Percentiles rank a stretch among this genome's conserved stretches.
Evolutionary conservation across 2,888 invertebrate species (phyloP).

Genomic region (Oxystoma pomonae): DNA sequence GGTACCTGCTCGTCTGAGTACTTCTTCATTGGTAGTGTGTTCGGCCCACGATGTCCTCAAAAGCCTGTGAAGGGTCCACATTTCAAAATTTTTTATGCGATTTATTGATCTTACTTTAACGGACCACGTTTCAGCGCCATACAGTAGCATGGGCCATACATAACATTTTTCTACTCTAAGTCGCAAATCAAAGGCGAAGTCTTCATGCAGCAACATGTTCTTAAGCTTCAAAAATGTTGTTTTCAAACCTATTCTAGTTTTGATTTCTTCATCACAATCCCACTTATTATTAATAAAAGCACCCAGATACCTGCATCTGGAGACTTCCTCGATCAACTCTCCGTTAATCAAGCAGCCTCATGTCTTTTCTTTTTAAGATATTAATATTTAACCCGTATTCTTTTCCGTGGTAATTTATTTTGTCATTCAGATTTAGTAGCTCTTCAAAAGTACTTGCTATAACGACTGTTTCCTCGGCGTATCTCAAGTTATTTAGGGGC

Average conservation of each 20-base stretch:
- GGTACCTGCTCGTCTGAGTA: slow-evolving; percentile 7
- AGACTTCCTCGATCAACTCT: background rate
- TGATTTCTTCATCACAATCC: background rate
- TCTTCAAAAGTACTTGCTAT: too few species aligned
- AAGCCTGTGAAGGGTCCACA: slow-evolving; percentile 12
- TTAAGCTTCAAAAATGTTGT: background rate
- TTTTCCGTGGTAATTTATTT: too few species aligned
- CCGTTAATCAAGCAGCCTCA: too few species aligned
- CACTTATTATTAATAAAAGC: background rate
- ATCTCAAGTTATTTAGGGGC: too few species aligned
- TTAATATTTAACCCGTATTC: too few species aligned
- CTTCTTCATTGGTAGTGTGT: slow-evolving; percentile 9
- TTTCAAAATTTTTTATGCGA: slow-evolving; percentile 9
- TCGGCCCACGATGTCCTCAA: slow-evolving; percentile 11
- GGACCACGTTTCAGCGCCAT: slow-evolving; percentile 12
- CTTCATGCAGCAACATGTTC: background rate
- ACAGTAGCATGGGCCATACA: slow-evolving; percentile 11
- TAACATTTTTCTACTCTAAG: slow-evolving; percentile 11
- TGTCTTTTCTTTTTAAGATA: too few species aligned
- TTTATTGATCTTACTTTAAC: slow-evolving; percentile 8
- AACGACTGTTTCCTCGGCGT: too few species aligned
- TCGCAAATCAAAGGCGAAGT: background rate
- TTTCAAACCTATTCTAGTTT: background rate
- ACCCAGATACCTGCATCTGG: background rate
- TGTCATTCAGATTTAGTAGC: too few species aligned